Conservation (phyloP, 2,888 invertebrate genomes). For the Idaea dimidiata region DNA sequence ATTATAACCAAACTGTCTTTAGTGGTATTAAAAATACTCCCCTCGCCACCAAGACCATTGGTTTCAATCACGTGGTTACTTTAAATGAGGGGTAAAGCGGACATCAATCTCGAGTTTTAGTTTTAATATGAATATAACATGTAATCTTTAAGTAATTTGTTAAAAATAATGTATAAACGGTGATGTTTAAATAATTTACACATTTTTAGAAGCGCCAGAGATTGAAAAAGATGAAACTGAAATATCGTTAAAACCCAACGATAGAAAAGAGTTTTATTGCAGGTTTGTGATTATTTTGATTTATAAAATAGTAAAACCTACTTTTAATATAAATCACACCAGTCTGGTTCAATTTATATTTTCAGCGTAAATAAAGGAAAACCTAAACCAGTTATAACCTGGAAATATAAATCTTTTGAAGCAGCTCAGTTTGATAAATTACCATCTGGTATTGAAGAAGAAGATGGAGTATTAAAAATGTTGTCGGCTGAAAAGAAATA, state of each 20-base stretch:
- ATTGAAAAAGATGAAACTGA: slow-evolving; percentile 37
- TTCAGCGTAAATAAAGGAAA: slow-evolving; percentile 52
- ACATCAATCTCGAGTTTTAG: too few species aligned
- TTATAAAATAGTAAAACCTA: background rate
- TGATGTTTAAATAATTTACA: background rate
- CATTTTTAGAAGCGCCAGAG: slow-evolving; percentile 48
- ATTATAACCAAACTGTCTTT: background rate
- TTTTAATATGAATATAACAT: too few species aligned
- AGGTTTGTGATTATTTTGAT: slow-evolving; percentile 39
- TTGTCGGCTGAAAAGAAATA: slow-evolving; percentile 38
- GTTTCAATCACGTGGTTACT: too few species aligned
- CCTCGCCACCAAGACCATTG: too few species aligned
- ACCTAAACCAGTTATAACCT: slow-evolving; percentile 51
- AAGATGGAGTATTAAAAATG: slow-evolving; percentile 42
- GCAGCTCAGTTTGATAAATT: slow-evolving; percentile 35
- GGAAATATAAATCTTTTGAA: slow-evolving; percentile 48
- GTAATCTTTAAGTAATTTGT: too few species aligned
- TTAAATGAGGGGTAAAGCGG: too few species aligned
- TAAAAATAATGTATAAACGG: background rate
- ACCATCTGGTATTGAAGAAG: slow-evolving; percentile 41
- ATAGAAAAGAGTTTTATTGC: slow-evolving; percentile 48
- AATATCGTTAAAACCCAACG: slow-evolving; percentile 43
- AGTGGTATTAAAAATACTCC: too few species aligned
- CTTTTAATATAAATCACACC: background rate
- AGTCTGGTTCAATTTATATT: background rate